Percentiles rank a stretch among this genome's conserved stretches.
Evolutionary conservation across 2,797 vertebrate genomes (phyloP).

Genomic region (Myotis vivesi): DNA sequence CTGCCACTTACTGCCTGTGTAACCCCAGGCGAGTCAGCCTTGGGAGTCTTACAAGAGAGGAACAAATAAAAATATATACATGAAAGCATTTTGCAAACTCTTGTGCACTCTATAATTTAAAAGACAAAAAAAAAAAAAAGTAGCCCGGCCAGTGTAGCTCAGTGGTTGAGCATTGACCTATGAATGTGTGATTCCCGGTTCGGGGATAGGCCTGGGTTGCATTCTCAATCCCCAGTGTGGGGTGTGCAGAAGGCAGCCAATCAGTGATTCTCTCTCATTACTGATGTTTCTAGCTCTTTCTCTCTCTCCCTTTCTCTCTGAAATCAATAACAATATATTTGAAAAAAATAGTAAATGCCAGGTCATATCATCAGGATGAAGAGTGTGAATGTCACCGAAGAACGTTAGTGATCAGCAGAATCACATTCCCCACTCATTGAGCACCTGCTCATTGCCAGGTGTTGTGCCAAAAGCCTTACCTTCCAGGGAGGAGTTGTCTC

Average conservation of each 20-base stretch:
- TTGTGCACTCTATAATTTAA: background rate
- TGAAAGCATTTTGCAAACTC: background rate
- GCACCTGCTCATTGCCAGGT: background rate
- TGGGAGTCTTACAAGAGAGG: conserved; percentile 26
- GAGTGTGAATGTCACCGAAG: background rate
- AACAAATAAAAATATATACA: background rate
- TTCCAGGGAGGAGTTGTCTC: background rate
- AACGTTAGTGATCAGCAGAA: background rate
- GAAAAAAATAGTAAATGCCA: background rate
- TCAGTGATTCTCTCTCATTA: too few species aligned
- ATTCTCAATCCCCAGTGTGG: too few species aligned
- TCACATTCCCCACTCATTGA: background rate
- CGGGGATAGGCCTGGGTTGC: too few species aligned
- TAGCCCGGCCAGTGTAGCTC: too few species aligned
- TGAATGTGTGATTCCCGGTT: too few species aligned
- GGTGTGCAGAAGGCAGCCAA: too few species aligned
- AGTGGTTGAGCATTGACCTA: too few species aligned
- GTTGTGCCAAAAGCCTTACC: background rate
- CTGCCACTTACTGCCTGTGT: background rate
- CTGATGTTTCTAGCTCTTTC: too few species aligned
- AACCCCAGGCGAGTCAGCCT: background rate
- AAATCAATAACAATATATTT: too few species aligned
- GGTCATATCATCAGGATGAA: background rate
- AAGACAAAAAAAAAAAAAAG: background rate
- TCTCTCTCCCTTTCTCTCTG: too few species aligned